Base-by-base conservation (phyloP, 1,140 invertebrate species). In the Neomicropteryx cornuta region DNA sequence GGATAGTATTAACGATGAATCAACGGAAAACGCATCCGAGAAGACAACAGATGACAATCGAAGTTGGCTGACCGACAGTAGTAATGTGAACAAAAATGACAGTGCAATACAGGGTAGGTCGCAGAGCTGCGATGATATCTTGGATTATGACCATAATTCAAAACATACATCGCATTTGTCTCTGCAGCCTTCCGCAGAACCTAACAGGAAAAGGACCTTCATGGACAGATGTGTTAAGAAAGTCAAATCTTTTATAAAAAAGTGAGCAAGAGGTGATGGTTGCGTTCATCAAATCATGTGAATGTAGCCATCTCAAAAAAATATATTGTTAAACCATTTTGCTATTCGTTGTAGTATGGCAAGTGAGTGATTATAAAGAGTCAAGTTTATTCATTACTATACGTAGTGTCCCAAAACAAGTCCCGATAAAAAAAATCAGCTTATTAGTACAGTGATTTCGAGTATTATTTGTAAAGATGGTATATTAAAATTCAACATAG, bases 141-240 rank as follows among this genome's bases (percentile, higher is more conserved):
- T 66, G 38, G 56, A 65, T 36, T 55, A 49, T n/a, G 55, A 59
- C 38, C 60, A 63, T 41, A 49, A 55, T 44, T 50, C 54, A 33
- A 55, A 56, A 38, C 49, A 61, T 31, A 56, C 62, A 39, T 43
- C 66, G 35, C 56, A 60, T 29, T 47, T 58, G 42, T 60, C 62
- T 33, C 43, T 61, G 50, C 56, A 63, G 35, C 57, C 57, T 38
- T 49, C 61, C 33, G 60, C 58, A 35, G 64, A 64, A 46, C 62
- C 55, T 4, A 78, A 78, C 54, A 65, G 74, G 40, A 80, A 80
- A 51, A 71, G 71, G 49, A 82, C 81, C 58, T 82, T 83, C 52
- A 80, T 83, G 76, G 79, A 83, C 61, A 73, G 77, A 56, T 83
- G 79, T 58, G 77, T 82, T 21, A 82, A 79, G 56, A 83, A 82